Conservation (phyloP, 2,797 vertebrate genomes). For the Aotus griseimembra region DNA sequence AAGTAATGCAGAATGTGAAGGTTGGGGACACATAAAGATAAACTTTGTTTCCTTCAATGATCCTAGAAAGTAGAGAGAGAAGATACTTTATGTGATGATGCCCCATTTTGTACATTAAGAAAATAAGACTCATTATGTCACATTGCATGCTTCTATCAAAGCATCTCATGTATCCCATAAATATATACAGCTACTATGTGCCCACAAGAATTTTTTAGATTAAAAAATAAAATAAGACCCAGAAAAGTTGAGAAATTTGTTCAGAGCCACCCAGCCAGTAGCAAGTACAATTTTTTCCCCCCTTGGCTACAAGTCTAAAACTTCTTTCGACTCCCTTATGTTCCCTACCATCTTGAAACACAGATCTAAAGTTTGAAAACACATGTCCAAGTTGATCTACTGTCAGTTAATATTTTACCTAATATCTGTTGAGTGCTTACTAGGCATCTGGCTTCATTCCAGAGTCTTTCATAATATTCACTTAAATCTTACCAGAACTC, state of each 20-base stretch:
- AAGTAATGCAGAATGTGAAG: constrained; percentile 35
- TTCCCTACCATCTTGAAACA: neutral
- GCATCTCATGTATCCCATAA: neutral
- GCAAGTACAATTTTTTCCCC: neutral
- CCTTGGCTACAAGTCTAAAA: neutral
- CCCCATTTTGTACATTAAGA: neutral
- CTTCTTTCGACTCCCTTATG: neutral
- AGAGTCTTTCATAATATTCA: neutral
- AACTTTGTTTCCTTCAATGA: neutral
- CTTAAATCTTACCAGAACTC: neutral
- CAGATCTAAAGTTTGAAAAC: constrained; percentile 29
- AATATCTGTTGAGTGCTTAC: neutral
- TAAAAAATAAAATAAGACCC: neutral
- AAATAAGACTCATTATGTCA: neutral
- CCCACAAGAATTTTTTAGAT: neutral
- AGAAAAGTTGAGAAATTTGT: neutral
- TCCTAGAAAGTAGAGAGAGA: neutral
- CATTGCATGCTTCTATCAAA: neutral
- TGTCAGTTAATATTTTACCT: neutral
- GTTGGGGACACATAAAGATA: neutral
- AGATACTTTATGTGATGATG: neutral
- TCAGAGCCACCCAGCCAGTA: neutral
- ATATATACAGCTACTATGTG: neutral
- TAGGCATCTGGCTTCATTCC: neutral
- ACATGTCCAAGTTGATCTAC: neutral